Evolutionary conservation across 2,888 invertebrate genomes (phyloP), one percentile per base, ranked within the genome.

Genomic region (Cynaeus angustus): DNA sequence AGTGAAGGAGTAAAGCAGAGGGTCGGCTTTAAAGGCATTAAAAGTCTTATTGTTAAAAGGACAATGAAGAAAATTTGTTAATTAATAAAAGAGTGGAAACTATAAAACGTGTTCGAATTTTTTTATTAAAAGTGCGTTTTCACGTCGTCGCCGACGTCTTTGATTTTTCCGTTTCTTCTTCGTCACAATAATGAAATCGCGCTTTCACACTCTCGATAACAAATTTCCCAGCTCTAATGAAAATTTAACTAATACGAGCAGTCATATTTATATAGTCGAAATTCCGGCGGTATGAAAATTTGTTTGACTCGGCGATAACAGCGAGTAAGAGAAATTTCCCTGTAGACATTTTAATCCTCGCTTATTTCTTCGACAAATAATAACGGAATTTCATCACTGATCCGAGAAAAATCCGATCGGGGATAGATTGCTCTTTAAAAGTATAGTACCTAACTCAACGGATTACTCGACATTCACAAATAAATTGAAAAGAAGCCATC

Each of bases 401-500:
- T 58, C 16, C 21, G 43, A 16, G 41, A 41, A 43, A 26, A 43
- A 16, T 12, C 5, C 41, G 43, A 33, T 33, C 33, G 33, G 1
- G 3, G 33, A 33, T 7, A 33, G 33, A 33, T 33, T 33, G 33
- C 33, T 14, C 13, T 12, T 45, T 30, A 56, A 21, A 16, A 56
- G 16, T 56, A 14, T 13, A 33, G 33, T 10, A n/a, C n/a, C n/a
- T n/a, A 56, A 21, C 7, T 56, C 37, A n/a, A 10, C 12, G 8
- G 41, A 9, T 58, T 26, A 10, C 58, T 45, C 43, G 21, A 58
- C 16, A 50, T 52, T 64, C 53, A 21, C 52, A 64, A 52, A 62
- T 48, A 50, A 62, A 62, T 52, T 33, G 53, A 64, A 43, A 43
- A 38, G 43, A 64, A 64, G 43, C 53, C 10, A 53, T 52, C 41